phyloP scores from a whole-genome alignment of 2,113 vertebrate genomes.

The Larimichthys polyactis region DNA sequence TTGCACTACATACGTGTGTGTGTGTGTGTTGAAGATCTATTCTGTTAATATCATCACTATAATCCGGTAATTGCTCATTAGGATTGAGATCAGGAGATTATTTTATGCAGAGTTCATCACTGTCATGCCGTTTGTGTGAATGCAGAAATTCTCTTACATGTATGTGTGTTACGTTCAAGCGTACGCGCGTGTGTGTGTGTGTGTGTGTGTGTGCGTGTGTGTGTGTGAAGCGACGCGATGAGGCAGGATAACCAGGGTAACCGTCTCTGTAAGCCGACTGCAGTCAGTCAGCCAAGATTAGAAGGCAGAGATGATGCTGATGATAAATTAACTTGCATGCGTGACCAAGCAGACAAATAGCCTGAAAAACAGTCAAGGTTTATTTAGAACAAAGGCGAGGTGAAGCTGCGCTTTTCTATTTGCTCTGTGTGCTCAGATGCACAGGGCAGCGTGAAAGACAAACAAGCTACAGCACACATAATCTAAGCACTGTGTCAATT shows the following conservation, averaged over 20 bases:
- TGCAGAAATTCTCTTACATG: conserved; percentile 13
- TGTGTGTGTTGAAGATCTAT: conserved; percentile 35
- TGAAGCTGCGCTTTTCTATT: conserved; percentile 31
- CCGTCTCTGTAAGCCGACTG: conserved; percentile 23
- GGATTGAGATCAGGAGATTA: conserved; percentile 76
- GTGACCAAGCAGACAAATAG: conserved; percentile 63
- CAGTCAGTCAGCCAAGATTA: conserved; percentile 65
- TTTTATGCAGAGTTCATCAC: conserved; percentile 63
- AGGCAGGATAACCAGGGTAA: conserved; percentile 58
- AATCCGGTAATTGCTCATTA: conserved; percentile 79
- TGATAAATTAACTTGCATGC: conserved; percentile 62
- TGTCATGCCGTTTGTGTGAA: conserved; percentile 17
- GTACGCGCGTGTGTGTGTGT: conserved; percentile 3
- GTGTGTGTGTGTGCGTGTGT: conserved; percentile 16
- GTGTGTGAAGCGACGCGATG: conserved; percentile 5
- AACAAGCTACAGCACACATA: neutral
- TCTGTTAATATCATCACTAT: conserved; percentile 58
- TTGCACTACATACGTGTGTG: neutral
- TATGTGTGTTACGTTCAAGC: conserved; percentile 12
- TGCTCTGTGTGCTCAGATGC: conserved; percentile 17
- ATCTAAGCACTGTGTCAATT: neutral
- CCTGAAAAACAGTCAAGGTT: conserved; percentile 57
- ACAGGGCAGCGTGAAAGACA: conserved; percentile 4
- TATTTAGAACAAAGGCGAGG: conserved; percentile 57
- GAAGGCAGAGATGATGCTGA: conserved; percentile 60